Evolutionary conservation across 2,888 invertebrate species (phyloP), one percentile per base, ranked within the genome.

Genomic region (Himalopsyche anomala): DNA sequence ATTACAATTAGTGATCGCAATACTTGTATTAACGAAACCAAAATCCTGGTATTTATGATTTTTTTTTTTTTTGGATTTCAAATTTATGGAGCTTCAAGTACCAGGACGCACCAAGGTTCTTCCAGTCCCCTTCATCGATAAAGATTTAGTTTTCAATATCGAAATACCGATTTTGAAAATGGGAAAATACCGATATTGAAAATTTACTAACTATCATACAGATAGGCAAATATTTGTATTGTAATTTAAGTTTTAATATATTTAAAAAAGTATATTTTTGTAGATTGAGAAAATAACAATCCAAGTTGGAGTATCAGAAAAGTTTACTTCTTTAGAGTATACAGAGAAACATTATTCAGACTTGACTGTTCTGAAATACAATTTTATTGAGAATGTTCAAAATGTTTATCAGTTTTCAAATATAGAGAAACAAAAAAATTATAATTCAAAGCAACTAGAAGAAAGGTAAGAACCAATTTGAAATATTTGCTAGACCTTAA

Each of bases 381-480:
- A 86, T 54, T 51, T 87, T 8, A 86, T 85, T 42, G 15, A 40
- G 54, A 87, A 87, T 62, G 36, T 87, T 74, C 45, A 62, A 54
- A 84, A 79, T 80, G 38, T 69, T 4, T 84, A 84, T 62, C 80
- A 84, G 5, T 87, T 87, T 62, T 19, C 45, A 19, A 80, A 55
- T 28, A 83, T 85, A 6, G 80, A 81, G 54, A 80, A 74, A 81
- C 83, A 85, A 54, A 85, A 51, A 74, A 80, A 3, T 15, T 74
- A 36, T 36, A 28, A 74, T 74, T 74, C 74, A 15, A 74, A 74
- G 12, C 19, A 19, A 38, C 15, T 74, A 15, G 36, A 74, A 74
- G 74, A 74, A 5, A 74, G 19, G 81, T 81, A 45, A 81, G 81
- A 81, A 51, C 12, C n/a, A 40, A 28, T 81, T 45, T 38, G 11